phyloP scores from a whole-genome alignment of 37 sponge, comb jelly and placozoan genomes.

The Axinella damicornis region DNA sequence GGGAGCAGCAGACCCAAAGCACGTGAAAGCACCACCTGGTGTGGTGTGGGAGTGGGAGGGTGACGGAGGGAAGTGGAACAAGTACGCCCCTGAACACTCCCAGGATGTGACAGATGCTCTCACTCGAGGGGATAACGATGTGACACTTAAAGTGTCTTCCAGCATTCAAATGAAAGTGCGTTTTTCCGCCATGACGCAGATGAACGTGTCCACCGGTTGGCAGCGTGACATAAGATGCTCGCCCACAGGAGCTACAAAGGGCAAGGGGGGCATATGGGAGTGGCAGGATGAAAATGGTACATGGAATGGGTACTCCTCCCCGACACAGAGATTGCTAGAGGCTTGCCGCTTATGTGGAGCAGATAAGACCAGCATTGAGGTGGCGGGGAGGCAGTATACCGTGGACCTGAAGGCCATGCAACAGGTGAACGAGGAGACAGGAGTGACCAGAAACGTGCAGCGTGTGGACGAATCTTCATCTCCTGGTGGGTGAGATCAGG shows the following conservation, averaged over 20 bases:
- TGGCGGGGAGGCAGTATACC: conserved; percentile 13
- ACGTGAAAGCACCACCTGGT: not conserved
- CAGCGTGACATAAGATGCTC: conserved; percentile 68
- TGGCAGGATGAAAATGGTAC: conserved; percentile 54
- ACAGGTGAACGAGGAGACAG: conserved; percentile 47
- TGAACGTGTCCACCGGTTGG: conserved; percentile 67
- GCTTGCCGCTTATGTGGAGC: conserved; percentile 48
- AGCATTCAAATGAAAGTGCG: conserved; percentile 40
- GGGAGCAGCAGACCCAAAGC: not conserved
- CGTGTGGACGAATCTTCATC: not conserved
- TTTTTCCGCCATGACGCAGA: conserved; percentile 70
- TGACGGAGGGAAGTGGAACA: conserved; percentile 59
- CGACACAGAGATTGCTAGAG: conserved; percentile 38
- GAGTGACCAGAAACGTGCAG: conserved; percentile 36
- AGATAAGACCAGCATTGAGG: conserved; percentile 8
- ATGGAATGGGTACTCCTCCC: conserved; percentile 53
- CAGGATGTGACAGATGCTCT: conserved; percentile 35
- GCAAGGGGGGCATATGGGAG: conserved; percentile 56
- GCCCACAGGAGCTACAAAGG: not conserved
- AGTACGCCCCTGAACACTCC: conserved; percentile 30
- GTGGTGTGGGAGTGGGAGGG: conserved; percentile 78
- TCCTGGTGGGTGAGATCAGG: not conserved
- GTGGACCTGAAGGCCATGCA: conserved; percentile 54
- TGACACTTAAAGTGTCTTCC: conserved; percentile 18
- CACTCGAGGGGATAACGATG: not conserved